A percentile compares a stretch with the other conserved stretches of the same genome.
phyloP scores from a whole-genome alignment of 1,140 invertebrate genomes.

The Cecropterus lyciades region DNA sequence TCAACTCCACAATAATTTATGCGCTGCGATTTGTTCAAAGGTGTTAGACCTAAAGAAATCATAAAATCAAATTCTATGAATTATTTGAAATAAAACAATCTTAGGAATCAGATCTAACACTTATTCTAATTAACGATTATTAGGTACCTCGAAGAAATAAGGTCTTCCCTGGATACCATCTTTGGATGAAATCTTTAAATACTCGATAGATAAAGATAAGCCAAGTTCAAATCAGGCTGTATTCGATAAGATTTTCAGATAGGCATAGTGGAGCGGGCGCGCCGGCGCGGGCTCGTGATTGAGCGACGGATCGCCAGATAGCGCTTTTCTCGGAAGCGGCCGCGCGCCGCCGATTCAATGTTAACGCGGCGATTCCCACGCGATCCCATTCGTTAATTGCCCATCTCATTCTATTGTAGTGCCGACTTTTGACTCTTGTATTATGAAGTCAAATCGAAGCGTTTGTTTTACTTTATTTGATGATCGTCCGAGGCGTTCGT shows the following conservation, averaged over 20 bases:
- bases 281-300: neutral
- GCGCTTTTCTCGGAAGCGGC: conserved; percentile 34
- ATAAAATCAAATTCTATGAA: too few relatives aligned
- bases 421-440: conserved; percentile 22
- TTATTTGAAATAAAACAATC: too few relatives aligned
- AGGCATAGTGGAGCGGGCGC: neutral
- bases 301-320: neutral
- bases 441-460: neutral
- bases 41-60: too few relatives aligned
- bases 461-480: neutral
- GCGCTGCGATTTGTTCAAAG: too few relatives aligned
- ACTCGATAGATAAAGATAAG: conserved; percentile 1
- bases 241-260: conserved; percentile 23
- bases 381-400: conserved; percentile 33
- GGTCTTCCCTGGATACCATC: neutral
- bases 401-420: conserved; percentile 29
- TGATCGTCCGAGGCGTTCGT: neutral
- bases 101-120: neutral
- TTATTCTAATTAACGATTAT: too few relatives aligned
- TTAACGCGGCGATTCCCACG: conserved; percentile 46
- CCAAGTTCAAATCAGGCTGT: conserved; percentile 1
- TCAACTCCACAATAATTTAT: too few relatives aligned
- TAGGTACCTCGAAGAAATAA: neutral
- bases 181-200: neutral
- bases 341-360: conserved; percentile 15